Base-by-base conservation (phyloP, 2,888 invertebrate species). In the Cyclophora punctaria region DNA sequence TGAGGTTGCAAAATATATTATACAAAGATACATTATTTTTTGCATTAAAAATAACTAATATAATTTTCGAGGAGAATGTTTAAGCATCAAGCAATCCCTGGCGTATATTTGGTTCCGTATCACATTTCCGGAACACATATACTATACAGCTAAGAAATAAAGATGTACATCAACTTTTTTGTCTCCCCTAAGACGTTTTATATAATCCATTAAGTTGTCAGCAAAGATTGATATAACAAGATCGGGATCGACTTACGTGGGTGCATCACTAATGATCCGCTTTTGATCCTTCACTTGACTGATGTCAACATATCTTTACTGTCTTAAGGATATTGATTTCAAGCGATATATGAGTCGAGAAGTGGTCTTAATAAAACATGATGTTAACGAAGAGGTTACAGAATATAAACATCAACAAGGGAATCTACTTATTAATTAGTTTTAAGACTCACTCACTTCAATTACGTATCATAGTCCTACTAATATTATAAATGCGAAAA, bases 161-260 rank as follows among this genome's bases (percentile, higher is more conserved):
- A 37, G 51, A 52, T 50, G 50, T 51, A 37, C 37, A 48, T 58
- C 52, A 53, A 50, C 53, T 59, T 66, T 63, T 71, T 71, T 71
- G 61, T 66, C 49, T 63, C 53, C 56, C 48, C 60, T 53, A 62
- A 68, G 74, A 73, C 74, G 70, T 71, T 78, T 80, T 75, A 69
- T 80, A 68, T 79, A 77, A 80, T 86, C 85, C 85, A 85, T 87
- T 87, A 87, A 78, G 76, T 76, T 83, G 85, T 84, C 86, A 79
- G 62, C 66, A 69, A 75, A 81, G 85, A 86, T 85, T 84, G 85
- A 86, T 85, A 74, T 79, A 78, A 82, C 73, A 60, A 73, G 76
- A 80, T 78, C 71, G 69, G 71, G 71, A 73, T 82, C 76, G 69
- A 64, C 68, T 82, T 78, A 73, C 83, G 70, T 72, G 75, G 80